Conservation (phyloP, 2,888 invertebrate genomes). For the Drosophila suboccidentalis region DNA sequence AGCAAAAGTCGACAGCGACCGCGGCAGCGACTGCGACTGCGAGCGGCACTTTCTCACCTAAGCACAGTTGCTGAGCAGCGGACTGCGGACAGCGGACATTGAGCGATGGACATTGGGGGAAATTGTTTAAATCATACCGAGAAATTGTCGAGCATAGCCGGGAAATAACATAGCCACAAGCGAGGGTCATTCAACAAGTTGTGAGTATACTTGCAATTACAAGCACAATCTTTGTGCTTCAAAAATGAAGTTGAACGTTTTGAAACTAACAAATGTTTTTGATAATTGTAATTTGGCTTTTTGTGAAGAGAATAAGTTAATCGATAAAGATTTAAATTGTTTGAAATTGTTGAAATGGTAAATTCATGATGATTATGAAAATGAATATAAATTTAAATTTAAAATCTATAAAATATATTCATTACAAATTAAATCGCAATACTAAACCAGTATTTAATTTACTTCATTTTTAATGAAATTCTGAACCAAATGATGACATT, state of each 20-base stretch:
- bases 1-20: neutral
- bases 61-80: constrained; percentile 1
- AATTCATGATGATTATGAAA: too few relatives aligned
- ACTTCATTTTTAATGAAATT: neutral
- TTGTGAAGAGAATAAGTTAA: too few relatives aligned
- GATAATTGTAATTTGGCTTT: too few relatives aligned
- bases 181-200: constrained; percentile 27
- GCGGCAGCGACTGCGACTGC: constrained; percentile 19
- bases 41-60: constrained; percentile 60
- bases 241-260: too few relatives aligned
- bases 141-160: constrained; percentile 40
- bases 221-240: too few relatives aligned
- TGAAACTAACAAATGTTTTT: too few relatives aligned
- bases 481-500: too few relatives aligned
- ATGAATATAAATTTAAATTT: too few relatives aligned
- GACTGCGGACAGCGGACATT: constrained; percentile 1
- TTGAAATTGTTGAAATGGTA: too few relatives aligned
- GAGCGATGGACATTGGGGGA: constrained; percentile 49
- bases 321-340: too few relatives aligned
- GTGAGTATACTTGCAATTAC: neutral
- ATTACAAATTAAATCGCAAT: too few relatives aligned
- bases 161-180: constrained; percentile 3
- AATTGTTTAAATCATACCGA: constrained; percentile 70
- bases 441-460: neutral
- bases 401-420: too few relatives aligned